Evolutionary conservation across 2,113 vertebrate species (phyloP).

Genomic region (Zosterops pallidus): DNA sequence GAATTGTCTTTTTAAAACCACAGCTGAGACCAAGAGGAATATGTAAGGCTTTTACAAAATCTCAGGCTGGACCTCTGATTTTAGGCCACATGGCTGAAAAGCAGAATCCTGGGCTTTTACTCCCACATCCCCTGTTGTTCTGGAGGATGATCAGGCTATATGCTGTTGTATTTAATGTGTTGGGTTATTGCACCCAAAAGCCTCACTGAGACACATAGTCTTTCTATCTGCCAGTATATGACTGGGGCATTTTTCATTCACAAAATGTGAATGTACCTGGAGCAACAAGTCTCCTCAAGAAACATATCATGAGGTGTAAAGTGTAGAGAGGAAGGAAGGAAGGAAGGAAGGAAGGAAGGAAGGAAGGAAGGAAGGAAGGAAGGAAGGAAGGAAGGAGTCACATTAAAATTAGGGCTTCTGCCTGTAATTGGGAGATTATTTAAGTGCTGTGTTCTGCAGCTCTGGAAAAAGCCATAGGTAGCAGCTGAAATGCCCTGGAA

Average conservation of each 20-base stretch:
- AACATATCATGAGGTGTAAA: not conserved
- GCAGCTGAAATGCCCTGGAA: not conserved
- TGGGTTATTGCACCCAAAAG: not conserved
- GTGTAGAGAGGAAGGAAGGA: not conserved
- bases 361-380: not conserved
- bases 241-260: not conserved
- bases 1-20: not conserved
- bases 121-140: not conserved
- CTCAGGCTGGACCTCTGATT: not conserved
- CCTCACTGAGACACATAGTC: not conserved
- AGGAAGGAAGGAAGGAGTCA: not conserved
- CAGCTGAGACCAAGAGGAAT: not conserved
- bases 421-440: not conserved
- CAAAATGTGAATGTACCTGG: not conserved
- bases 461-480: not conserved
- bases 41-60: not conserved
- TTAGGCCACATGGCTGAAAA: not conserved
- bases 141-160: not conserved
- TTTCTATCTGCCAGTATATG: not conserved
- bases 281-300: not conserved
- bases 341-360: not conserved
- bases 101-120: not conserved
- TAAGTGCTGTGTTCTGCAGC: not conserved
- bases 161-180: not conserved
- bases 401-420: not conserved